These are phyloP conservation scores for Andrena bicolor DNA, from an alignment of 2,888 invertebrate species.

Conservation along the genomic window DNA sequence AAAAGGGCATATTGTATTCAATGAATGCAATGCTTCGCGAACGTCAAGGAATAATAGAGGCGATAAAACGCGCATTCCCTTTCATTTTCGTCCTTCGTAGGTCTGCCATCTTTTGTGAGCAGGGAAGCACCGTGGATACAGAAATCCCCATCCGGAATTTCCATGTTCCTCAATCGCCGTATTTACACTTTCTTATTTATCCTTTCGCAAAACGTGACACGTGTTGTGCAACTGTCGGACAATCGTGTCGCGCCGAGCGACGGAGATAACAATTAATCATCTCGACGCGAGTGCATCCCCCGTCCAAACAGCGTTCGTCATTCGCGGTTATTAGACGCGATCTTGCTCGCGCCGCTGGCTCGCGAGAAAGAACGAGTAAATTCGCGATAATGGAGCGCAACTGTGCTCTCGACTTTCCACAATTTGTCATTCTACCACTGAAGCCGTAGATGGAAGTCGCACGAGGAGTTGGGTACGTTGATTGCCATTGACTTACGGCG, in stretches of 20 bases:
- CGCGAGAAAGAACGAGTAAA: not conserved
- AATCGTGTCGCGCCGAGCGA: not conserved
- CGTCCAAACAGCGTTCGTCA: not conserved
- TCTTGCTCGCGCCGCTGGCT: not conserved
- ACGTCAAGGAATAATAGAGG: constrained; percentile 24
- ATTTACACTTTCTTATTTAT: not conserved
- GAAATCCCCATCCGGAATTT: not conserved
- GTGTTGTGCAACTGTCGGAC: not conserved
- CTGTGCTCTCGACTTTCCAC: not conserved
- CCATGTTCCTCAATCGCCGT: not conserved
- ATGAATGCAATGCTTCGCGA: constrained; percentile 2
- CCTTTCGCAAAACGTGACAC: not conserved
- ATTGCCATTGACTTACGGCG: not conserved
- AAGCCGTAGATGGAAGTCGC: not conserved
- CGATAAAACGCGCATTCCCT: not conserved
- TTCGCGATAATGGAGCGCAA: constrained; percentile 1
- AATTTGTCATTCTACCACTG: not conserved
- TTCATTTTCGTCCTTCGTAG: constrained; percentile 33
- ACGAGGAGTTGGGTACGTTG: not conserved
- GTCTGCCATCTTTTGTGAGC: constrained; percentile 4
- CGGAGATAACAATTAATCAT: constrained; percentile 19
- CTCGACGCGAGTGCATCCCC: constrained; percentile 9
- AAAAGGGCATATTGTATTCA: not conserved
- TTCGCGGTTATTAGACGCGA: constrained; percentile 4
- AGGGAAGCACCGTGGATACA: constrained; percentile 6